Evolutionary conservation across 2,113 vertebrate genomes (phyloP), one percentile per base, ranked within the genome.

Genomic region (Turdus rufiventris): DNA sequence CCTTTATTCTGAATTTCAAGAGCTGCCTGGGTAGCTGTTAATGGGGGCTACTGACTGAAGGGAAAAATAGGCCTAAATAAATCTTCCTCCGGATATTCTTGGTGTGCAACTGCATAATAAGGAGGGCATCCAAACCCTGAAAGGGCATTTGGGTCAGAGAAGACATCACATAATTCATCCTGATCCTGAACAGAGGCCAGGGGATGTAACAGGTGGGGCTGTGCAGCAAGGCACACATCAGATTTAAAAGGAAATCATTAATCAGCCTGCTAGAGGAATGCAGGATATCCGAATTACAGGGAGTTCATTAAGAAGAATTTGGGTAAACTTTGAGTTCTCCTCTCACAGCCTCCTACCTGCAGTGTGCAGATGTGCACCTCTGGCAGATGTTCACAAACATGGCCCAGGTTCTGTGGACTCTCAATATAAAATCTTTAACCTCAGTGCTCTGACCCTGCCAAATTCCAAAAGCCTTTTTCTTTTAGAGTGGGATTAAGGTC

Each of bases 181-280:
- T 61, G 48, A 62, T 42, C 25, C 23, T 38, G 23, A 65, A 4
- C 8, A 66, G 33, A 42, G 31, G 19, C 14, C 34, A 61, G 19
- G 7, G 38, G 11, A 9, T 61, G 18, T 14, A 34, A 58, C 5
- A 75, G 65, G 12, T 20, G 6, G 5, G 43, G 11, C 3, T 36
- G 42, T 23, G 10, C 17, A 78, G 6, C 18, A 12, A 80, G 13
- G 40, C 6, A 14, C 7, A 10, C 1, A 5, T 0, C 24, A 62
- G 48, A 2, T 16, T 56, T 3, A 14, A n/a, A 42, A 36, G 21
- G 4, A 38, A 73, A 10, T 8, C 14, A 14, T 23, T 31, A 58
- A 33, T 24, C 9, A 63, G 1, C 9, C 4, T 74, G n/a, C 21
- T 14, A 13, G 14, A 67, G 25, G 7, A 68, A 40, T 21, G 6